Percentiles rank a stretch among this genome's conserved stretches.
phyloP scores from a whole-genome alignment of 2,888 invertebrate genomes.

The Caenorhabditis sinica region DNA sequence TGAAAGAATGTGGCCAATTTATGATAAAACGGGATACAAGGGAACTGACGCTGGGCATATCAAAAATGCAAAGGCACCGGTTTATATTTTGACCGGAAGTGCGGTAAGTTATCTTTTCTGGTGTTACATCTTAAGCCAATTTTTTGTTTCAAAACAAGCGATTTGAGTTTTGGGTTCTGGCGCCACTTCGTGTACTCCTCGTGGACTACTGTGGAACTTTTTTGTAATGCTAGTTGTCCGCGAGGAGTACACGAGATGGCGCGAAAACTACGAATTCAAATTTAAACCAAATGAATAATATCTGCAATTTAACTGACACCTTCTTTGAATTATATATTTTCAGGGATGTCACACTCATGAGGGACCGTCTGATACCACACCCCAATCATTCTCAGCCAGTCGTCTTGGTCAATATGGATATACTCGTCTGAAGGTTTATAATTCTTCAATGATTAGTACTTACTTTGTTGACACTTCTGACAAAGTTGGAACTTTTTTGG shows the following conservation, averaged over 20 bases:
- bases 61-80: constrained; percentile 69
- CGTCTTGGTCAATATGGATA: constrained; percentile 68
- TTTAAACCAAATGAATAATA: too few relatives aligned
- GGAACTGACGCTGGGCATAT: constrained; percentile 38
- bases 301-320: too few relatives aligned
- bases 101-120: constrained; percentile 49
- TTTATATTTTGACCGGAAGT: constrained; percentile 68
- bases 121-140: too few relatives aligned
- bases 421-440: constrained; percentile 59
- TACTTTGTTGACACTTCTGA: constrained; percentile 64
- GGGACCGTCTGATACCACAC: constrained; percentile 42
- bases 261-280: too few relatives aligned
- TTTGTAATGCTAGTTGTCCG: too few relatives aligned
- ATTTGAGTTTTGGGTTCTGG: too few relatives aligned
- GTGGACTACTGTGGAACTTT: too few relatives aligned
- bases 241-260: too few relatives aligned
- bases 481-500: constrained; percentile 59
- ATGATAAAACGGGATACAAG: constrained; percentile 87
- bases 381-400: constrained; percentile 62
- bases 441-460: constrained; percentile 56
- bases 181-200: too few relatives aligned
- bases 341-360: constrained; percentile 62
- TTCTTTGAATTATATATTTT: constrained; percentile 5
- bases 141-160: too few relatives aligned
- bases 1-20: constrained; percentile 95